Base-by-base conservation (phyloP, 1,140 invertebrate genomes). In the Aleiodes sp. region DNA sequence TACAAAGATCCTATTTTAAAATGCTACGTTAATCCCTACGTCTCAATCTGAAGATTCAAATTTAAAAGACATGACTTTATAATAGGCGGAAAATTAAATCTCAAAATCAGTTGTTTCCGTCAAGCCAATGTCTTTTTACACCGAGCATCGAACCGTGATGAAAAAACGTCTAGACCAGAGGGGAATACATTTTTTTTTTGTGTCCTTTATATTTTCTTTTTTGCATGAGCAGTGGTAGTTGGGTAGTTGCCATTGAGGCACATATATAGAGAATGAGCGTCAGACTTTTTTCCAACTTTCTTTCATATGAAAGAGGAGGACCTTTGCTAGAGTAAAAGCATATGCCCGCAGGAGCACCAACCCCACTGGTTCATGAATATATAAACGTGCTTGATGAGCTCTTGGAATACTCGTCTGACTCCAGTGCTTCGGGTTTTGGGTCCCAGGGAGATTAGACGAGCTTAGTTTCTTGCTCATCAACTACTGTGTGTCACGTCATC, bases 291-390 rank as follows among this genome's bases (percentile, higher is more conserved):
- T 24, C 46, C 16, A 52, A 21, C 7, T 52, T 52, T 52, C 8
- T 52, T 24, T 21, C 16, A 21, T 52, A 52, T 52, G 46, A 60
- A 68, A 68, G n/a, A n/a, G 28, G 61, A 24, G 37, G 6, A 28
- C 33, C 26, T 19, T 12, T 14, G 19, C 39, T 43, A 37, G 7
- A 12, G 46, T 73, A 64, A 70, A 76, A 75, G 61, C 65, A 71
- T 60, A 63, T 65, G 67, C 76, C 69, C 56, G 64, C 46, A 67
- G 72, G 64, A 29, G 59, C 46, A 66, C 67, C 73, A 72, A 70
- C 72, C 75, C 73, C 59, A 68, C 71, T 71, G 61, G 66, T 73
- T 82, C 82, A 84, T 85, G 83, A 85, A 84, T 85, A 85, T 70
- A 78, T 76, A 83, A 81, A 75, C 73, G 68, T 63, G 71, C 71